Evolutionary conservation across 2,113 vertebrate genomes (phyloP).

Genomic region (Taurulus bubalis): DNA sequence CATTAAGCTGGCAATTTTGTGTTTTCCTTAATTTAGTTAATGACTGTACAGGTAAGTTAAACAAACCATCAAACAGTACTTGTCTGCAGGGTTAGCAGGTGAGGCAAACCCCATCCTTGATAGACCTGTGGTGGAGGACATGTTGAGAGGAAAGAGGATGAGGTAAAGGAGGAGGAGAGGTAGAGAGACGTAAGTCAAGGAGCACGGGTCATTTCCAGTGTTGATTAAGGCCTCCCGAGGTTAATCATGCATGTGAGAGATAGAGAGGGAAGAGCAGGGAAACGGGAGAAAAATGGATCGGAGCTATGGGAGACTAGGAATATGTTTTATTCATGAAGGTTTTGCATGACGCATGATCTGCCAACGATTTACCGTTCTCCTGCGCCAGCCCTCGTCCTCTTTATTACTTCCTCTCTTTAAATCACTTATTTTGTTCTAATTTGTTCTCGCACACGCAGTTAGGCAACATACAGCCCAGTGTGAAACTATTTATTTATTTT

Average conservation of each 20-base stretch:
- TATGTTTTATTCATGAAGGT: constrained; percentile 85
- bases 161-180: constrained; percentile 58
- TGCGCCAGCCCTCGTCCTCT: constrained; percentile 57
- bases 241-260: constrained; percentile 83
- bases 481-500: constrained; percentile 63
- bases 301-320: constrained; percentile 71
- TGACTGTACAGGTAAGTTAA: constrained; percentile 49
- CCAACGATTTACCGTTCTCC: constrained; percentile 75
- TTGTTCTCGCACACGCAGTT: constrained; percentile 57
- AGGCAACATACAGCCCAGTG: constrained; percentile 39
- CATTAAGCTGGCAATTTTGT: background rate
- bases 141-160: constrained; percentile 41
- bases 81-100: constrained; percentile 22
- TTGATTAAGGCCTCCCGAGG: constrained; percentile 83
- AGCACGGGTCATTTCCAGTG: constrained; percentile 83
- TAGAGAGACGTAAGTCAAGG: constrained; percentile 64
- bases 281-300: constrained; percentile 71
- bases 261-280: constrained; percentile 68
- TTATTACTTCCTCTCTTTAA: constrained; percentile 76
- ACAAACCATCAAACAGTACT: constrained; percentile 34
- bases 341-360: constrained; percentile 84
- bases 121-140: constrained; percentile 27
- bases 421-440: constrained; percentile 73
- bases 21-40: constrained; percentile 20
- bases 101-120: constrained; percentile 27